phyloP scores from a whole-genome alignment of 2,113 vertebrate genomes.

The western clawed frog (Xenopus tropicalis) region DNA sequence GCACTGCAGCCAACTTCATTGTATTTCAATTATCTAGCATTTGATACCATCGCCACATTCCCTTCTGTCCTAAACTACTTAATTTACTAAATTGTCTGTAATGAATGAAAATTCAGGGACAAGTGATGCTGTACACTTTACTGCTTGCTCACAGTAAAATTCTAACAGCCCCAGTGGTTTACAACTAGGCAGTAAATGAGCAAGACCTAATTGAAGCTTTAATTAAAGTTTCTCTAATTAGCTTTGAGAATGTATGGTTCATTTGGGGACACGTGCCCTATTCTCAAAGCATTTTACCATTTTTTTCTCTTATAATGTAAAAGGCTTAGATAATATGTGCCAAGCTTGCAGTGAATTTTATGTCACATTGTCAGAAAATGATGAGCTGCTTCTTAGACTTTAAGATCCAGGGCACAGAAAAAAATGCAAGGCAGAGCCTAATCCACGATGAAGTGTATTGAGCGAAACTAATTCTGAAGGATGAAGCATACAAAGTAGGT shows the following conservation, averaged over 20 bases:
- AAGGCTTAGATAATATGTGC: not conserved
- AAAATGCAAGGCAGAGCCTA: not conserved
- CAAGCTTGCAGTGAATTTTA: not conserved
- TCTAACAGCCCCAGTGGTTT: conserved; percentile 34
- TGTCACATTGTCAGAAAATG: conserved; percentile 15
- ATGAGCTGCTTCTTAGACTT: not conserved
- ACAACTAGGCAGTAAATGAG: conserved; percentile 41
- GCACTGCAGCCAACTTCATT: conserved; percentile 5
- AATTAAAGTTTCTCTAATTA: conserved; percentile 43
- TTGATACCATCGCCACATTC: conserved; percentile 26
- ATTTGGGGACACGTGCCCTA: conserved; percentile 30
- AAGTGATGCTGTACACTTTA: conserved; percentile 17
- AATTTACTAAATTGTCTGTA: conserved; percentile 42
- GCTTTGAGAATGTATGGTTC: conserved; percentile 38
- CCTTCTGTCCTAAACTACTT: conserved; percentile 42
- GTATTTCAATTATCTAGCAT: conserved; percentile 18
- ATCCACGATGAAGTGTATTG: conserved; percentile 4
- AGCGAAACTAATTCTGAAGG: conserved; percentile 5
- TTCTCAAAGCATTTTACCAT: conserved; percentile 15
- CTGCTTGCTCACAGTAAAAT: conserved; percentile 20
- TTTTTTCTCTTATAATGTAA: not conserved
- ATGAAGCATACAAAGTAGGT: conserved; percentile 15
- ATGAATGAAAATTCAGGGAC: conserved; percentile 42
- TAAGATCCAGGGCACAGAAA: not conserved
- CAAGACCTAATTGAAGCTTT: conserved; percentile 42